Evolutionary conservation across 1,140 invertebrate species (phyloP), one percentile per base, ranked within the genome.

Genomic region (Oedothorax gibbosus): DNA sequence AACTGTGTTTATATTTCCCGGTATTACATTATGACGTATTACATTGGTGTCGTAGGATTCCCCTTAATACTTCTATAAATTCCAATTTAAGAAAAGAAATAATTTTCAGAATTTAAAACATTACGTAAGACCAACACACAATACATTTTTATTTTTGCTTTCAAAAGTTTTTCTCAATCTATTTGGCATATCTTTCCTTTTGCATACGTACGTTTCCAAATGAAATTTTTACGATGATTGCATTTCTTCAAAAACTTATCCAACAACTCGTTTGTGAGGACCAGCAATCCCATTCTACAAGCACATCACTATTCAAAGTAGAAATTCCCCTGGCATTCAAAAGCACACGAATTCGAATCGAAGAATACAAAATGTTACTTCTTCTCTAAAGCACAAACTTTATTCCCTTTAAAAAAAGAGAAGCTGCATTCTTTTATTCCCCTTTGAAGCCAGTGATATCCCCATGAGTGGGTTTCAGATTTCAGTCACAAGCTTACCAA

Each of bases 141-240:
- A 35, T 35, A 35, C 35, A 35, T 35, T 35, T 35, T 35, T 35
- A 35, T 35, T 35, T 35, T 35, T 35, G 35, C 35, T 35, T 35
- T 35, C 35, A 35, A 35, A 35, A 35, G 1, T 5, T 35, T 35
- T 35, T 5, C 35, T 35, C 35, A 35, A 35, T 35, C 35, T 35
- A 1, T 35, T 35, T 35, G 35, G 35, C 35, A 35, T 35, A 35
- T 35, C 35, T 35, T 35, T 35, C 35, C 5, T 35, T 35, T 35
- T 35, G 57, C 57, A 62, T 62, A n/a, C n/a, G 18, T 62, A 12
- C 57, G 12, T 18, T 62, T 18, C 12, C 12, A 62, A 62, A 62
- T 62, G 18, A 62, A 62, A 20, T n/a, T 71, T 71, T 71, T 71
- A 71, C 18, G 69, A 71, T 71, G 69, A 71, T 71, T 71, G 69